Evolutionary conservation across 2,797 vertebrate species (phyloP), one percentile per base, ranked within the genome.

Genomic region (Arctocebus calabarensis): DNA sequence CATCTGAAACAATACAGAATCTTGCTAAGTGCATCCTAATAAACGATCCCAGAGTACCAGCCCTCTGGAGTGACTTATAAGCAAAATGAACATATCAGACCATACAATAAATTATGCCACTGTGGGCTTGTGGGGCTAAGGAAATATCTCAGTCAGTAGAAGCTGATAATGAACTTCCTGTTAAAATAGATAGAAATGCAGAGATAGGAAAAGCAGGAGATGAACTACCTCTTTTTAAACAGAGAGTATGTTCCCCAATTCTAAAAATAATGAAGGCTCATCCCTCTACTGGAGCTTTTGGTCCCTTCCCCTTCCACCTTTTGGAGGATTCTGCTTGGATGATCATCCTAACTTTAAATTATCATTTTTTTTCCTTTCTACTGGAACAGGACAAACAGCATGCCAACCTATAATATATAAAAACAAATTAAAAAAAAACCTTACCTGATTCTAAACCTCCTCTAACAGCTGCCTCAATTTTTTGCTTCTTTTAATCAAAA

Each of bases 11-110:
- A 27, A 79, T 23, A 29, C 16, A 70, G 70, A 74, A 37, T 89
- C 61, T 92, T 81, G 17, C 12, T 71, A 91, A 92, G 25, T 85
- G 19, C 45, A 17, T 92, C n/a, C 25, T 86, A 75, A 68, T 94
- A 17, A 52, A 79, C 68, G 48, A 40, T 27, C 66, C 17, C 91
- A 71, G 48, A 89, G 57, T 71, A 88, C 19, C 7, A 4, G 20
- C 20, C 6, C 23, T 88, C 68, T 83, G 27, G 23, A 81, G 3
- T 61, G 40, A 77, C 29, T 11, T 37, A 13, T 2, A 87, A 22
- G n/a, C 45, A 73, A 66, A 57, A 77, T 45, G 16, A n/a, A 64
- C 89, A 94, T 85, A 52, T 75, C 75, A 81, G 52, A 84, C 22
- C 27, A 93, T 71, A 59, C 14, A 83, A 19, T 90, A 84, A 77